Conservation (phyloP, 2,888 invertebrate genomes). For the Drosophila infuscata region DNA sequence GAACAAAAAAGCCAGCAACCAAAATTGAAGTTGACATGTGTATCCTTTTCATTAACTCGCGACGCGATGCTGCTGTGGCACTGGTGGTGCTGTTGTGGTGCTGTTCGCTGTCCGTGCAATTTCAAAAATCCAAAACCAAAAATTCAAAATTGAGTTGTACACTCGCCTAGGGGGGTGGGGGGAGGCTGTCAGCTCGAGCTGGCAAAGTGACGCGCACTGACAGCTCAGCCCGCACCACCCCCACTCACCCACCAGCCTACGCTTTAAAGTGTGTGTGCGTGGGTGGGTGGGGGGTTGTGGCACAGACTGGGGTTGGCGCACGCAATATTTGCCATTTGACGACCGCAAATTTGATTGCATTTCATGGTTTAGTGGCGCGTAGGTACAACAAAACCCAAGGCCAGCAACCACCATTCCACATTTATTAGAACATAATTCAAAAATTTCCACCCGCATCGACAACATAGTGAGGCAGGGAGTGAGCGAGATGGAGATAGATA, state of each 20-base stretch:
- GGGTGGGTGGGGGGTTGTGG: conserved; percentile 1
- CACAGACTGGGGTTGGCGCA: conserved; percentile 34
- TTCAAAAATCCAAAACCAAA: conserved; percentile 65
- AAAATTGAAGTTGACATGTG: conserved; percentile 85
- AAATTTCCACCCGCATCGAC: conserved; percentile 67
- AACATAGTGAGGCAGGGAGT: conserved; percentile 7
- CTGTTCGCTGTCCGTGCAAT: conserved; percentile 57
- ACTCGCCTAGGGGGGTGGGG: conserved; percentile 30
- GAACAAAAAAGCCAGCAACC: conserved; percentile 45
- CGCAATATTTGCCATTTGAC: conserved; percentile 83
- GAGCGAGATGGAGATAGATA: background rate
- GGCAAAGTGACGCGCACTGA: conserved; percentile 77
- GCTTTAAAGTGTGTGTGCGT: conserved; percentile 60
- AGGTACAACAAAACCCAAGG: conserved; percentile 67
- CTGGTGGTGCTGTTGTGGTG: conserved; percentile 20
- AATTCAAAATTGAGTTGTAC: conserved; percentile 82
- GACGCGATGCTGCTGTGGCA: background rate
- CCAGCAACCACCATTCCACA: conserved; percentile 57
- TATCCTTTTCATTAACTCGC: conserved; percentile 85
- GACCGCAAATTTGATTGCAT: conserved; percentile 85
- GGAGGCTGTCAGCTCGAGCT: conserved; percentile 78
- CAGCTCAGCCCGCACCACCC: conserved; percentile 35
- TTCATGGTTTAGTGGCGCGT: conserved; percentile 82
- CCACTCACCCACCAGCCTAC: background rate
- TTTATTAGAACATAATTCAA: conserved; percentile 83